Base-by-base conservation (phyloP, 2,888 invertebrate genomes). In the Drosophila lutescens region DNA sequence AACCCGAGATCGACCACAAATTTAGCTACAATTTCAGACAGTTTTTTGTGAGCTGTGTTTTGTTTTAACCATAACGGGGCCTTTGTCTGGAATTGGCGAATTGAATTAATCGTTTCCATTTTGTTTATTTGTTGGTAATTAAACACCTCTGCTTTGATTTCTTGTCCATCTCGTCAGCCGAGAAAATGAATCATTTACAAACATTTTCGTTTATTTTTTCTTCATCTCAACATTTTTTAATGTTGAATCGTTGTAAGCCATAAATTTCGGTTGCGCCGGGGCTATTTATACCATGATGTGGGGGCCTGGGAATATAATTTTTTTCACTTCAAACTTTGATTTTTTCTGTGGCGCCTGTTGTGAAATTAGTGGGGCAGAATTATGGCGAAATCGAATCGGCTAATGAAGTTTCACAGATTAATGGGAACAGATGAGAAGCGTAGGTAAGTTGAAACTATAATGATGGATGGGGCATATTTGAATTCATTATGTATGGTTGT, bases 91-190 rank as follows among this genome's bases (percentile, higher is more conserved):
- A 87, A 88, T 89, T 89, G 81, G 88, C 84, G 81, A 88, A 83
- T 88, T 87, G 81, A 89, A 89, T 87, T 87, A 88, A 89, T 88
- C 80, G 86, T 76, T 88, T 88, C 77, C 79, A 86, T 89, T 86
- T 89, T 88, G 88, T 86, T 87, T 89, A 89, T 89, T 89, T 89
- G 86, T 88, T 89, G 89, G 87, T 88, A 89, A 87, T 87, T 89
- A 87, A 87, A 87, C 87, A 89, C 87, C 89, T 89, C 80, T 86
- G 88, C 85, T 88, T 77, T 88, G 88, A 86, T 88, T 83, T 86
- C 74, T 74, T 71, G 81, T 88, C 84, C 67, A 69, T 77, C 81
- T 74, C 62, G 68, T 65, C 61, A 79, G 86, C 86, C 67, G 53
- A 84, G 62, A 85, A 88, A 83, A 88, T 83, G 88, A 83, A 86